Conservation (phyloP, 2,888 invertebrate species). For the Papilio elwesi region DNA sequence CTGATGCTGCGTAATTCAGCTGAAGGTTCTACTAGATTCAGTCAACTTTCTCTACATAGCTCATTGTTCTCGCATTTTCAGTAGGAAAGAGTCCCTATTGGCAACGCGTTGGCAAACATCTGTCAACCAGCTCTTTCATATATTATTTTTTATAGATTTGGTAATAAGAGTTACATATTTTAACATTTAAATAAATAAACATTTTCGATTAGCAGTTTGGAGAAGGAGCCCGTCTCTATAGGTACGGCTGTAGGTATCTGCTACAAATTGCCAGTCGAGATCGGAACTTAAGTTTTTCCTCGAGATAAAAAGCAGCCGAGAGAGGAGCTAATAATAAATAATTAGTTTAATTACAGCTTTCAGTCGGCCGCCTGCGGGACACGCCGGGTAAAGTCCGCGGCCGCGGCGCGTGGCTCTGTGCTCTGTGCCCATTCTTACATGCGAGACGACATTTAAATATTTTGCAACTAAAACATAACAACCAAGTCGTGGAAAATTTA, state of each 20-base stretch:
- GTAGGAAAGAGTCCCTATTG: too few species aligned
- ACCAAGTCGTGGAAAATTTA: too few species aligned
- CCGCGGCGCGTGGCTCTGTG: constrained; percentile 42
- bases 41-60: too few species aligned
- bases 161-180: not conserved
- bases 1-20: too few species aligned
- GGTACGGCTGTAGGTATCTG: constrained; percentile 63
- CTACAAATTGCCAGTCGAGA: constrained; percentile 62
- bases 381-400: constrained; percentile 53
- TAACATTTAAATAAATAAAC: not conserved
- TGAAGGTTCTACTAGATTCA: too few species aligned
- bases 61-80: too few species aligned
- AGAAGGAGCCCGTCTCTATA: constrained; percentile 63
- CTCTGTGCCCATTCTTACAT: constrained; percentile 24
- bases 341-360: constrained; percentile 81
- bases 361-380: constrained; percentile 62
- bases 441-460: constrained; percentile 9
- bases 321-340: constrained; percentile 75
- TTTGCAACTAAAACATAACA: too few species aligned
- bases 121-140: not conserved
- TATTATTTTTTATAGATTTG: not conserved
- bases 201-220: constrained; percentile 11
- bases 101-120: too few species aligned
- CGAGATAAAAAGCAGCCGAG: constrained; percentile 58
- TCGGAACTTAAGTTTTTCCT: constrained; percentile 67